phyloP scores from a whole-genome alignment of 2,113 vertebrate genomes.

The Talpa occidentalis region DNA sequence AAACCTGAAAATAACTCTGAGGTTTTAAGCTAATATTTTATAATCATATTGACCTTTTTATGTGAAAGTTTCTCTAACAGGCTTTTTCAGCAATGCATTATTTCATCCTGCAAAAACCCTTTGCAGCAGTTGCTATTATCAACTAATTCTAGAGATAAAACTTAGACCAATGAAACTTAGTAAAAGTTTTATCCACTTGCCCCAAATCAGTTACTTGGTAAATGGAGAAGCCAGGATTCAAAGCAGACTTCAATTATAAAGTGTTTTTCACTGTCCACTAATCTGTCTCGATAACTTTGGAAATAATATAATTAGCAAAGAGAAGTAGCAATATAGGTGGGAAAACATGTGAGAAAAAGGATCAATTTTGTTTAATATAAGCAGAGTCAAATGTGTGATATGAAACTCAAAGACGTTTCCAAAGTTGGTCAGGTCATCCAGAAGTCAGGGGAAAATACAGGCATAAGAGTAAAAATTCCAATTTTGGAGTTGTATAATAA shows the following conservation, averaged over 20 bases:
- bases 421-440: neutral
- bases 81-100: neutral
- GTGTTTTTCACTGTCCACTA: neutral
- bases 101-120: neutral
- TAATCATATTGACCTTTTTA: neutral
- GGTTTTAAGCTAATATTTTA: neutral
- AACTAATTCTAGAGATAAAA: neutral
- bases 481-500: neutral
- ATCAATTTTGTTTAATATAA: neutral
- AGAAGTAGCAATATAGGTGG: neutral
- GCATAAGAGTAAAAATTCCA: neutral
- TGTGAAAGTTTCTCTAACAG: neutral
- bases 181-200: neutral
- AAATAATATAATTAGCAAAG: neutral
- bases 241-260: neutral
- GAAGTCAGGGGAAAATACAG: neutral
- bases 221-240: neutral
- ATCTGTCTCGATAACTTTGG: neutral
- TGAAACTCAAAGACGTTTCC: neutral
- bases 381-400: neutral
- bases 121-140: neutral
- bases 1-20: slow-evolving; percentile 16
- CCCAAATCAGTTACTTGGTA: neutral
- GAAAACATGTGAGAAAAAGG: neutral
- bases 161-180: neutral